These are phyloP conservation scores for Eupithecia subfuscata DNA, from an alignment of 2,888 invertebrate genomes.

Conservation along the genomic window DNA sequence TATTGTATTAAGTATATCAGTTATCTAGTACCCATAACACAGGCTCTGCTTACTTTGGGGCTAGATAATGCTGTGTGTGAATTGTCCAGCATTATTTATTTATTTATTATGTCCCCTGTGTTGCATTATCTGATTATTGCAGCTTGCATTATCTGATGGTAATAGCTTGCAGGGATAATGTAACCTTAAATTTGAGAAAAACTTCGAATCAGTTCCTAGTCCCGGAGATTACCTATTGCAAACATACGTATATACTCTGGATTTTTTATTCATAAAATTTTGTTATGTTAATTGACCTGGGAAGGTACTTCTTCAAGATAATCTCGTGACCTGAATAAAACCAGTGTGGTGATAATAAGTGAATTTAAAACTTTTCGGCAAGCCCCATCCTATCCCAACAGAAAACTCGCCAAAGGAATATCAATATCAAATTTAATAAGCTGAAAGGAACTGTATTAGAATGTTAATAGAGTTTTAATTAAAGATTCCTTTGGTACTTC, in stretches of 20 bases:
- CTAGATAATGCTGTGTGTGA: too few species aligned
- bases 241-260: background rate
- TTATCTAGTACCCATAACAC: too few species aligned
- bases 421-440: constrained; percentile 44
- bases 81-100: too few species aligned
- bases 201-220: background rate
- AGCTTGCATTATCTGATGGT: too few species aligned
- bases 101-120: too few species aligned
- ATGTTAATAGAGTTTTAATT: constrained; percentile 41
- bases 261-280: background rate
- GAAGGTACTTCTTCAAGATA: background rate
- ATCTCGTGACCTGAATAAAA: constrained; percentile 11
- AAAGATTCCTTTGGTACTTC: constrained; percentile 17
- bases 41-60: too few species aligned
- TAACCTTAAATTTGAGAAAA: background rate
- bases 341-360: constrained; percentile 5
- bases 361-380: constrained; percentile 9
- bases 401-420: constrained; percentile 32
- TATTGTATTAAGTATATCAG: too few species aligned
- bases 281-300: background rate
- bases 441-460: constrained; percentile 38
- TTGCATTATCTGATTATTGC: too few species aligned
- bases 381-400: constrained; percentile 3
- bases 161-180: background rate
- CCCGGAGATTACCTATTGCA: background rate